These are phyloP conservation scores for Paedocypris sp. DNA, from an alignment of 2,113 vertebrate species.

Conservation along the genomic window DNA sequence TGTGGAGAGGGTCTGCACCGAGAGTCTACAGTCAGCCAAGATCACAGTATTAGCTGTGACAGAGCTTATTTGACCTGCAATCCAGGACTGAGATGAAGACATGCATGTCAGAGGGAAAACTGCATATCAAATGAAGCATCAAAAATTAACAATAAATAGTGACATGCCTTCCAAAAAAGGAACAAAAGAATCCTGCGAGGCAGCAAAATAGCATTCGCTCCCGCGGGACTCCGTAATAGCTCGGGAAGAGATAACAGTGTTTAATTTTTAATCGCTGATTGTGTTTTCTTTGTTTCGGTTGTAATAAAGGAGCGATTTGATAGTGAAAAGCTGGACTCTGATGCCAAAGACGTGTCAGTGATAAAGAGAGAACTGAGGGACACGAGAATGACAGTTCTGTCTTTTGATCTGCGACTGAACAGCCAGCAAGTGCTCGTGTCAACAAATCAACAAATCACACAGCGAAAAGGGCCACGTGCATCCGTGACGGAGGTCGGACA, in stretches of 20 bases:
- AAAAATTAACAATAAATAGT: constrained; percentile 65
- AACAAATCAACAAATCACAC: constrained; percentile 35
- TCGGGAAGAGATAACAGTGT: constrained; percentile 62
- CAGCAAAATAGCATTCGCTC: constrained; percentile 63
- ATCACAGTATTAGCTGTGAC: constrained; percentile 33
- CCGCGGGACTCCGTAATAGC: constrained; percentile 58
- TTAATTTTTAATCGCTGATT: constrained; percentile 71
- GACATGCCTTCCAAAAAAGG: constrained; percentile 67
- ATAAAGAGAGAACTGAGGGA: constrained; percentile 37
- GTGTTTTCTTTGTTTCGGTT: constrained; percentile 62
- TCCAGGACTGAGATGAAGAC: constrained; percentile 57
- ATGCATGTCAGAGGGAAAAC: constrained; percentile 49
- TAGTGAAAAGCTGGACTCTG: constrained; percentile 47
- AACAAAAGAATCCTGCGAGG: constrained; percentile 62
- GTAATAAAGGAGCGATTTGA: constrained; percentile 58
- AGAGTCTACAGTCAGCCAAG: constrained; percentile 28
- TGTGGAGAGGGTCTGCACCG: neutral
- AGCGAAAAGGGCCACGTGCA: constrained; percentile 14
- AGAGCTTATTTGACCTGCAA: constrained; percentile 43
- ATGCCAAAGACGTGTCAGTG: constrained; percentile 40
- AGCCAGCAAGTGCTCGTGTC: constrained; percentile 49
- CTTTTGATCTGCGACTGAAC: constrained; percentile 46
- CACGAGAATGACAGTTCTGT: constrained; percentile 42
- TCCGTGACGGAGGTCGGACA: constrained; percentile 1
- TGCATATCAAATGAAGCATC: constrained; percentile 62